phyloP scores from a whole-genome alignment of 2,797 vertebrate species.

The Rhynchonycteris naso region DNA sequence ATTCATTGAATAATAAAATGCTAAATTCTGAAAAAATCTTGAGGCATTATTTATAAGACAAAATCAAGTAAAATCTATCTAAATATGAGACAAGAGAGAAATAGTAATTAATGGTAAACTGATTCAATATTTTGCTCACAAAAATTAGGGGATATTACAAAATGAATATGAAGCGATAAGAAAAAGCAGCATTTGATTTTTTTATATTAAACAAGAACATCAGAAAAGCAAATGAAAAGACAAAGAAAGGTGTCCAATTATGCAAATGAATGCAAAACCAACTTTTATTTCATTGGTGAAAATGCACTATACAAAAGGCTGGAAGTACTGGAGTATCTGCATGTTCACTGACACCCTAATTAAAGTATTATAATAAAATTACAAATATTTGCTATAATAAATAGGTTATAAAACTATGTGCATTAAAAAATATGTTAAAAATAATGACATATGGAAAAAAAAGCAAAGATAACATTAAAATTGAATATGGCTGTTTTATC shows the following conservation, averaged over 20 bases:
- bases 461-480: background rate
- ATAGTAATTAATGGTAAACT: background rate
- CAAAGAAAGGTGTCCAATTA: too few relatives aligned
- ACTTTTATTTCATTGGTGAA: too few relatives aligned
- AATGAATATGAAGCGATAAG: too few relatives aligned
- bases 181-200: too few relatives aligned
- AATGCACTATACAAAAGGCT: too few relatives aligned
- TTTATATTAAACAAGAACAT: too few relatives aligned
- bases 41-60: background rate
- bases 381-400: conserved; percentile 13
- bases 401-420: background rate
- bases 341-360: too few relatives aligned
- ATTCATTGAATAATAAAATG: conserved; percentile 6
- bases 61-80: conserved; percentile 20
- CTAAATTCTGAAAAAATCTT: background rate
- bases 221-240: too few relatives aligned
- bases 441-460: background rate
- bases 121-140: background rate
- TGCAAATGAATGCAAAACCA: too few relatives aligned
- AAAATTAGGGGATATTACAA: background rate
- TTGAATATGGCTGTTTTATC: background rate
- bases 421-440: background rate
- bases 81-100: background rate
- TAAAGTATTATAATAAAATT: background rate
- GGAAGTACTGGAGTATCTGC: too few relatives aligned